Base-by-base conservation (phyloP, 2,113 vertebrate genomes). In the Nyctereutes procyonoides region DNA sequence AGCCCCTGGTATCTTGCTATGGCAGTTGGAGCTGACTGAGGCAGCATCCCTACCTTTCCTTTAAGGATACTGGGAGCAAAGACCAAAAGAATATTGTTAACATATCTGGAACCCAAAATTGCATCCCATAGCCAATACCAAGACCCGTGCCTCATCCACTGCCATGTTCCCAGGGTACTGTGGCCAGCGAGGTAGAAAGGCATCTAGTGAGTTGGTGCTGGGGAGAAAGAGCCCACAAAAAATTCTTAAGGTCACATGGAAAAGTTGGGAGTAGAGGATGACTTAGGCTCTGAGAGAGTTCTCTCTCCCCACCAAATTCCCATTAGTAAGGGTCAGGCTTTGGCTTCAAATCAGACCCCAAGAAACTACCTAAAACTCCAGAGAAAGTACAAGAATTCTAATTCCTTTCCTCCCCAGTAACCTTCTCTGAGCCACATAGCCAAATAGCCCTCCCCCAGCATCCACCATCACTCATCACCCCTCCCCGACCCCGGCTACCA, bases 111-210 rank as follows among this genome's bases (percentile, higher is more conserved):
- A 11, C 67, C 53, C 17, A 1, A 63, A 74, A 38, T 13, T 5
- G 19, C 48, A 9, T 43, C 48, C 53, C 4, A 0, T 10, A 24
- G 81, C 38, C 93, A 38, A 22, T 4, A 65, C 13, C 56, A 10
- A 69, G 79, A 22, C 48, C 2, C 20, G 16, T 7, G 28, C 19
- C 28, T 69, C 22, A 1, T 22, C 51, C 10, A 16, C 10, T 24
- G 15, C 15, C 24, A 0, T 0, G 8, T 6, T 63, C 53, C 1
- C 24, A 20, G 19, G 32, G 17, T 26, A 8, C 48, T 13, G 19
- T 65, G 65, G n/a, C 48, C 43, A 2, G 16, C 32, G 8, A 13
- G 5, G 14, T 24, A 22, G 58, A n/a, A 20, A 51, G 51, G 15
- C 19, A 56, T 5, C 30, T 13, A 12, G 53, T 24, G 2, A 71